These are phyloP conservation scores for Pachypeltis micranthus DNA, from an alignment of 1,140 invertebrate species.

Conservation along the genomic window DNA sequence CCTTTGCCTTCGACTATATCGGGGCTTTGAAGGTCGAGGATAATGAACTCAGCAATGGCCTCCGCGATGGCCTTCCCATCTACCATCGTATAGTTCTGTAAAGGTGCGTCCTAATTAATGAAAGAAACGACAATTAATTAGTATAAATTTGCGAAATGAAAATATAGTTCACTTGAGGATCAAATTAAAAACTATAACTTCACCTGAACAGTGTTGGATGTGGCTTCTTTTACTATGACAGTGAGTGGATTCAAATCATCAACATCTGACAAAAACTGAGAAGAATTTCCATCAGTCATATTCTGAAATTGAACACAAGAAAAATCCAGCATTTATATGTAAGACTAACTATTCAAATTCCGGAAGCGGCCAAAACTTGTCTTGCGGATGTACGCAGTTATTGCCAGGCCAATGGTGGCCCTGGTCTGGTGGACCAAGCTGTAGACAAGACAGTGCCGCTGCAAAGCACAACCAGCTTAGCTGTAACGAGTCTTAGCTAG, in stretches of 20 bases:
- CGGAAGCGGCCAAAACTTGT: too few relatives aligned
- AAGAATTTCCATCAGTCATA: conserved; percentile 1
- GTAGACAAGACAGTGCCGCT: too few relatives aligned
- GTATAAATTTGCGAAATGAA: background rate
- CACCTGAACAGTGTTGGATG: conserved; percentile 13
- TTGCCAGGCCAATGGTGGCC: too few relatives aligned
- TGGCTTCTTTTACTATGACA: conserved; percentile 22
- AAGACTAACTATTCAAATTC: too few relatives aligned
- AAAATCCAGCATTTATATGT: too few relatives aligned
- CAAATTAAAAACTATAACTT: background rate
- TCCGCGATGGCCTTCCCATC: conserved; percentile 36
- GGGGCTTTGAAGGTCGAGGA: conserved; percentile 39
- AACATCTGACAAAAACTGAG: conserved; percentile 20
- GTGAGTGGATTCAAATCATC: conserved; percentile 21
- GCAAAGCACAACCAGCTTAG: too few relatives aligned
- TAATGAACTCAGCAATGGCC: conserved; percentile 39
- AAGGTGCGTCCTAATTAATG: background rate
- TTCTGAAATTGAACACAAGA: too few relatives aligned
- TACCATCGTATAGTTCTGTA: conserved; percentile 19
- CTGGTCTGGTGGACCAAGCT: too few relatives aligned
- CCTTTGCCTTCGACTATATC: conserved; percentile 40
- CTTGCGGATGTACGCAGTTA: too few relatives aligned
- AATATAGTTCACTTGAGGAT: background rate
- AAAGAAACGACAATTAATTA: conserved; percentile 2
- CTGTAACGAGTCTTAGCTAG: too few relatives aligned